A percentile compares a stretch with the other conserved stretches of the same genome.
Evolutionary conservation across 2,113 vertebrate genomes (phyloP).

Genomic region (Pontoporia blainvillei): DNA sequence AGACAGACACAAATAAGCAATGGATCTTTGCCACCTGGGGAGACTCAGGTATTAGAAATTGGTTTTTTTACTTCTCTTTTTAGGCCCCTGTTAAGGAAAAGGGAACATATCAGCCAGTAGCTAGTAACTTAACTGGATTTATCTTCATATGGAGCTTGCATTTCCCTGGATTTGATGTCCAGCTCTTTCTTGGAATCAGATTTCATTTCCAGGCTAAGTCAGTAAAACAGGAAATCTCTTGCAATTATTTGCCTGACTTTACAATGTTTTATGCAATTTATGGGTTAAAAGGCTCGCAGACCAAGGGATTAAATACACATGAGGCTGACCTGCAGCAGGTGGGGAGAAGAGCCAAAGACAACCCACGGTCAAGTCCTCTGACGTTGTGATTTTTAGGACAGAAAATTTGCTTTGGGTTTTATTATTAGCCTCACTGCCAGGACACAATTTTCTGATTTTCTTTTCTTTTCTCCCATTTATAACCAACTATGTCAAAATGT

Average conservation of each 20-base stretch:
- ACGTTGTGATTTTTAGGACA: slow-evolving; percentile 75
- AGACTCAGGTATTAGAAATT: background rate
- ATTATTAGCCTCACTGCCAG: slow-evolving; percentile 48
- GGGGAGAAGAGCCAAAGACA: slow-evolving; percentile 38
- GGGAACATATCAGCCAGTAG: background rate
- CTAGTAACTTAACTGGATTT: slow-evolving; percentile 66
- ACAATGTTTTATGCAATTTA: slow-evolving; percentile 48
- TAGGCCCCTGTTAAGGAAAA: background rate
- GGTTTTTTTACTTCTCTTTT: background rate
- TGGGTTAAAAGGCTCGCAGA: slow-evolving; percentile 39
- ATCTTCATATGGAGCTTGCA: slow-evolving; percentile 67
- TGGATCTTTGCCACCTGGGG: background rate
- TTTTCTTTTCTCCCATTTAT: background rate
- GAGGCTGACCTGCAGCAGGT: slow-evolving; percentile 54
- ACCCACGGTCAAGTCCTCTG: slow-evolving; percentile 69
- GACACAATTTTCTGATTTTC: slow-evolving; percentile 1
- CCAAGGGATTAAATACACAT: slow-evolving; percentile 57
- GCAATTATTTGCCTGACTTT: slow-evolving; percentile 59
- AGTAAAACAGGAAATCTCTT: slow-evolving; percentile 52
- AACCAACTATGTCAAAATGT: slow-evolving; percentile 65
- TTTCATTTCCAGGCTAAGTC: slow-evolving; percentile 61
- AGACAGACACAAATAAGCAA: background rate
- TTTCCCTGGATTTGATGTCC: slow-evolving; percentile 48
- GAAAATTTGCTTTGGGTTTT: slow-evolving; percentile 74
- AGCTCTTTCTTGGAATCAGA: slow-evolving; percentile 53